Conservation (phyloP, 2,888 invertebrate species). For the Smittia aterrima region DNA sequence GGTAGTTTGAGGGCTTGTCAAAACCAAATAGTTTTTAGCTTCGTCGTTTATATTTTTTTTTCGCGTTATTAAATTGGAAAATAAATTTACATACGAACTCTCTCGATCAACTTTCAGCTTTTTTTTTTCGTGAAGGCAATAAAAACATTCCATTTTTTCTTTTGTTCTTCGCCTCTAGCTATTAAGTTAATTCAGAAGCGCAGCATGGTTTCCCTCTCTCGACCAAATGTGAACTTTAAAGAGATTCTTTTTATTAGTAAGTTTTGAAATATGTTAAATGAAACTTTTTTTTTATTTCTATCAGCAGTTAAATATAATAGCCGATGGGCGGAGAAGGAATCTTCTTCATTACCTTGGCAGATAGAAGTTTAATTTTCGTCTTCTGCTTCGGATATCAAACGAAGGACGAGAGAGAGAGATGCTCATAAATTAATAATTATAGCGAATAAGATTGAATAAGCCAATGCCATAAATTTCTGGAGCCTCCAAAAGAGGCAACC, state of each 20-base stretch:
- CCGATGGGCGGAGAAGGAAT: constrained; percentile 38
- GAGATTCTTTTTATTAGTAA: constrained; percentile 13
- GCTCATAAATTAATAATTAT: constrained; percentile 42
- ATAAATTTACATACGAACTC: constrained; percentile 38
- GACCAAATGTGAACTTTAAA: constrained; percentile 44
- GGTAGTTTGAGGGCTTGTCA: constrained; percentile 31
- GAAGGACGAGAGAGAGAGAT: not conserved
- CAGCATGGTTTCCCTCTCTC: constrained; percentile 65
- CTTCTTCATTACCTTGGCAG: constrained; percentile 26
- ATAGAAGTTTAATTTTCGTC: not conserved
- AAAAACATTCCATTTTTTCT: constrained; percentile 54
- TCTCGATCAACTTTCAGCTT: constrained; percentile 6
- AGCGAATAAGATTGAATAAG: constrained; percentile 30
- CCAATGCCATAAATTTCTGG: constrained; percentile 35
- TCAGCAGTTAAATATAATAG: constrained; percentile 28
- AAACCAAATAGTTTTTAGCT: constrained; percentile 15
- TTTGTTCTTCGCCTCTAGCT: constrained; percentile 66
- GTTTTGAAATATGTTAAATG: constrained; percentile 22
- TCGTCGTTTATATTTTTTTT: not conserved
- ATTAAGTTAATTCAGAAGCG: constrained; percentile 64
- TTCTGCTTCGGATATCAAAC: constrained; percentile 22
- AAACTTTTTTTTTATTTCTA: constrained; percentile 24
- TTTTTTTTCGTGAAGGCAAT: constrained; percentile 34
- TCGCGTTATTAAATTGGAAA: constrained; percentile 6
- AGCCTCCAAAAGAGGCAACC: not conserved